phyloP scores from a whole-genome alignment of 2,797 vertebrate species.

The Helostoma temminkii region DNA sequence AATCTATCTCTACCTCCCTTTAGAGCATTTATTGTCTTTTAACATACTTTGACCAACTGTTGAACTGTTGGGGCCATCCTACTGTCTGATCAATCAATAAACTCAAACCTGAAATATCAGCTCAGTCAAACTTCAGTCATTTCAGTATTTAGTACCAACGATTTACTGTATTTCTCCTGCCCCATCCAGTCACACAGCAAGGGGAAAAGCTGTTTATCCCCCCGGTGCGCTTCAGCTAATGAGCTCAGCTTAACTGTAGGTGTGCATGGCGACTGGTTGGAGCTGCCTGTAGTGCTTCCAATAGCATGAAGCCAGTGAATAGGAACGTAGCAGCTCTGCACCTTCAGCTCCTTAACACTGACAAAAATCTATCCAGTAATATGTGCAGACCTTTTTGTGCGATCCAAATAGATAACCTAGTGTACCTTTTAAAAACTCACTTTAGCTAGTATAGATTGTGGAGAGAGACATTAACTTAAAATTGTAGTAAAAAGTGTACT shows the following conservation, averaged over 20 bases:
- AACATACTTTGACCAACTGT: conserved; percentile 27
- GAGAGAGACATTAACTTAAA: background rate
- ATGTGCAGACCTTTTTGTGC: conserved; percentile 2
- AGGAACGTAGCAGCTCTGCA: conserved; percentile 38
- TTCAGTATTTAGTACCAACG: conserved; percentile 59
- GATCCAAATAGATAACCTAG: background rate
- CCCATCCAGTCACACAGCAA: conserved; percentile 53
- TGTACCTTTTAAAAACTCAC: background rate
- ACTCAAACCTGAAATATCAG: conserved; percentile 39
- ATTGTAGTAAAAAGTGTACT: no score
- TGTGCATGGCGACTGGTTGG: conserved; percentile 47
- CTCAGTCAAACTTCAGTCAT: conserved; percentile 32
- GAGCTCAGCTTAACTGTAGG: conserved; percentile 65
- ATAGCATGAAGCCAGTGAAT: conserved; percentile 43
- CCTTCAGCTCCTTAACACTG: conserved; percentile 28
- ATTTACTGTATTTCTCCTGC: conserved; percentile 48
- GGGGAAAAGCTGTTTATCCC: conserved; percentile 58
- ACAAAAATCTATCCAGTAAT: background rate
- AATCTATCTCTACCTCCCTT: conserved; percentile 1
- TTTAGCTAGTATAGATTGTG: background rate
- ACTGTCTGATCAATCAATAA: conserved; percentile 50
- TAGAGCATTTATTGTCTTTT: conserved; percentile 9
- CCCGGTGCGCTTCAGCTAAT: conserved; percentile 70
- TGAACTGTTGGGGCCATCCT: background rate
- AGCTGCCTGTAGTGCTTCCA: conserved; percentile 53